A percentile compares a stretch with the other conserved stretches of the same genome.
Evolutionary conservation across 1,140 invertebrate species (phyloP).

Genomic region (Dryas iulia): DNA sequence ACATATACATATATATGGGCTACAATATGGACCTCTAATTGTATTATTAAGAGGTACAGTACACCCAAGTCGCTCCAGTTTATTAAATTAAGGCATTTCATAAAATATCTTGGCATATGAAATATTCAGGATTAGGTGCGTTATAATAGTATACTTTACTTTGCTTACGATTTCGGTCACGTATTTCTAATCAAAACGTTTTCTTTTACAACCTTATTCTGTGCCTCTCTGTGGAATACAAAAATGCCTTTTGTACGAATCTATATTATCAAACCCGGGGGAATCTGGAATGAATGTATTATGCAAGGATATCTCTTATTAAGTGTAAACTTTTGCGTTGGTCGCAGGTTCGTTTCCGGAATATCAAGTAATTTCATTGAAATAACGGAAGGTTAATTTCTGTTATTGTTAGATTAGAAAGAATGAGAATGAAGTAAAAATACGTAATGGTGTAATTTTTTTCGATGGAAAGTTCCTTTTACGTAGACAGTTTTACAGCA

Average conservation of each 20-base stretch:
- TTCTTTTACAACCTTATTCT: conserved; percentile 21
- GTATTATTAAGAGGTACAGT: not conserved
- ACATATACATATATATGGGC: no score
- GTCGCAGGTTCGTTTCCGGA: no score
- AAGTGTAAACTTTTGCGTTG: not conserved
- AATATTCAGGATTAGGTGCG: not conserved
- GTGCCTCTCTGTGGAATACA: not conserved
- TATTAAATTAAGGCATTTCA: not conserved
- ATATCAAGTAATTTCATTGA: no score
- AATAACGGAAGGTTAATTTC: no score
- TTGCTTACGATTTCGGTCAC: conserved; percentile 5
- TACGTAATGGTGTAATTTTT: no score
- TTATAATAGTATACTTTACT: not conserved
- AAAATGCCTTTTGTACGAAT: not conserved
- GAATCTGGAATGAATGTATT: not conserved
- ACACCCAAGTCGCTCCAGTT: not conserved
- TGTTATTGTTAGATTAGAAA: no score
- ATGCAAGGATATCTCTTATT: not conserved
- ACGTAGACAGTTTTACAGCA: no score
- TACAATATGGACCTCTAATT: not conserved
- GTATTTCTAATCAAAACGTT: conserved; percentile 24
- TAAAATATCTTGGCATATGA: not conserved
- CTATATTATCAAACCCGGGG: not conserved
- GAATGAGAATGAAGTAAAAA: no score
- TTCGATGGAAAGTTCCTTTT: no score